Evolutionary conservation across 1,140 invertebrate genomes (phyloP).

Genomic region (Adoxophyes honmai): DNA sequence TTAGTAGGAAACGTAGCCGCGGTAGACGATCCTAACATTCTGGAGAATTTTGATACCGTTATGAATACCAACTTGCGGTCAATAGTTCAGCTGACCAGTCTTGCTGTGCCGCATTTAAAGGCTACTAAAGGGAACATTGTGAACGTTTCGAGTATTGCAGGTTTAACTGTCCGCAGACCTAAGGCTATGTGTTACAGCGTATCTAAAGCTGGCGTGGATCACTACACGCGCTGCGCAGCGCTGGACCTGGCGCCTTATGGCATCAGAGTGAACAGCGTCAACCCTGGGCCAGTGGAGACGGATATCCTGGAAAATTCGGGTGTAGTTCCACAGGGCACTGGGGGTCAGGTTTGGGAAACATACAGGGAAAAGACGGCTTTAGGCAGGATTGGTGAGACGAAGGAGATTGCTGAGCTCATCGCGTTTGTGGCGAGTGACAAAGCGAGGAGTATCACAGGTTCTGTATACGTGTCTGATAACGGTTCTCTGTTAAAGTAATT

Average conservation of each 20-base stretch:
- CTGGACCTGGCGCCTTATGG: conserved; percentile 81
- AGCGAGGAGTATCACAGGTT: conserved; percentile 84
- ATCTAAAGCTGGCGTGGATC: conserved; percentile 86
- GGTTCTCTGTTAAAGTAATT: conserved; percentile 45
- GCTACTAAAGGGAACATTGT: conserved; percentile 81
- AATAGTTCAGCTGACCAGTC: conserved; percentile 17
- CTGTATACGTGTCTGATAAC: conserved; percentile 18
- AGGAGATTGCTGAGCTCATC: conserved; percentile 85
- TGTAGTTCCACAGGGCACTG: background rate
- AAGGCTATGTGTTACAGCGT: too few relatives aligned
- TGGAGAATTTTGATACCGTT: conserved; percentile 82
- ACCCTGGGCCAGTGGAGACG: conserved; percentile 82
- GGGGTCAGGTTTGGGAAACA: background rate
- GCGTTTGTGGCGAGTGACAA: conserved; percentile 85
- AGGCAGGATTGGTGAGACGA: conserved; percentile 20
- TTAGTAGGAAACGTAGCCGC: conserved; percentile 79
- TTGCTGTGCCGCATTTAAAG: conserved; percentile 20
- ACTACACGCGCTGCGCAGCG: conserved; percentile 82
- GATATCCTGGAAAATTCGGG: conserved; percentile 77
- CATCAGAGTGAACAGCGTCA: conserved; percentile 84
- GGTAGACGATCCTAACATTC: conserved; percentile 80
- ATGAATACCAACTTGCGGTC: conserved; percentile 76
- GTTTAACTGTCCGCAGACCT: too few relatives aligned
- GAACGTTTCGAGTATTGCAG: conserved; percentile 84
- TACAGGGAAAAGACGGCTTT: background rate